Evolutionary conservation across 2,888 invertebrate species (phyloP).

Genomic region (Erynnis tages): DNA sequence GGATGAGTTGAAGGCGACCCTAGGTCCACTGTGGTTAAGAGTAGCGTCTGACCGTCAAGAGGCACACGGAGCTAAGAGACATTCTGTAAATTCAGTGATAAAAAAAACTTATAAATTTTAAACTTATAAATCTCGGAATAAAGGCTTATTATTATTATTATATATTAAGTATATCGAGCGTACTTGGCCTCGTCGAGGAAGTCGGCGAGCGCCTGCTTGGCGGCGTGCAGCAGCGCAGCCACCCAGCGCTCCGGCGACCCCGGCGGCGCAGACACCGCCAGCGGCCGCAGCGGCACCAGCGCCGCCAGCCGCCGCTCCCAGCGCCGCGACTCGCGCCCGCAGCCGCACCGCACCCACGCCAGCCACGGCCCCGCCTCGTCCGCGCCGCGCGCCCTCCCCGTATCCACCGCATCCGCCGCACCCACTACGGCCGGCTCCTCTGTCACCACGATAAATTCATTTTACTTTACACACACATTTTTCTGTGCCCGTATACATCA

Average conservation of each 20-base stretch:
- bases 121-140: no score
- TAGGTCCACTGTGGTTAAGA: no score
- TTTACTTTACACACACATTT: no score
- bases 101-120: no score
- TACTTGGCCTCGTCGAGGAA: slow-evolving; percentile 52
- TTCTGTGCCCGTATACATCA: no score
- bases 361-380: slow-evolving; percentile 36
- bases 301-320: slow-evolving; percentile 45
- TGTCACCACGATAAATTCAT: no score
- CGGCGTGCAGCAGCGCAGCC: slow-evolving; percentile 43
- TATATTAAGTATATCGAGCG: not conserved
- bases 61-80: no score
- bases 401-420: not conserved
- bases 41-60: no score
- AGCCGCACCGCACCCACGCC: slow-evolving; percentile 38
- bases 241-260: slow-evolving; percentile 46
- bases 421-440: not conserved
- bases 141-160: no score
- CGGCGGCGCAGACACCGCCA: slow-evolving; percentile 41
- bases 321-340: slow-evolving; percentile 37
- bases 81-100: no score
- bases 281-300: slow-evolving; percentile 42
- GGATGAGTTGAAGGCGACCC: no score
- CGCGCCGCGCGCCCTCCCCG: slow-evolving; percentile 25
- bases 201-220: slow-evolving; percentile 51